These are phyloP conservation scores for Hypanus sabinus DNA, from an alignment of 2,113 vertebrate species.

Conservation along the genomic window DNA sequence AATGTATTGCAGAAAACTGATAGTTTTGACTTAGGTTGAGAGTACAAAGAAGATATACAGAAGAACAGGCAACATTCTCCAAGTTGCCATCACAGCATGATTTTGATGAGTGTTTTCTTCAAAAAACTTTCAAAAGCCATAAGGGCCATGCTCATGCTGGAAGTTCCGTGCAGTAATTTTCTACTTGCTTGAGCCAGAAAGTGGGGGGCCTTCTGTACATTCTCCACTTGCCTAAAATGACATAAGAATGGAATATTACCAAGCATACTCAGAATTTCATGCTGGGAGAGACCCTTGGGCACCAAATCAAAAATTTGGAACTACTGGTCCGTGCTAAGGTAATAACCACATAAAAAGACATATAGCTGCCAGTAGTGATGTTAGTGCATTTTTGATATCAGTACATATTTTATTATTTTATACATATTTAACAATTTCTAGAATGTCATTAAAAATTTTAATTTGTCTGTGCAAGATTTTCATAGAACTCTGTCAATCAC, in stretches of 20 bases:
- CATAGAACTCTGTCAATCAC: neutral
- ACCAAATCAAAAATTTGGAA: neutral
- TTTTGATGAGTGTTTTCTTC: constrained; percentile 15
- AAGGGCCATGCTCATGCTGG: neutral
- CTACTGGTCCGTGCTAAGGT: neutral
- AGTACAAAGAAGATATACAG: neutral
- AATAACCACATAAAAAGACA: neutral
- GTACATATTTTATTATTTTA: neutral
- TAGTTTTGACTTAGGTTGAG: neutral
- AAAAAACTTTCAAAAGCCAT: neutral
- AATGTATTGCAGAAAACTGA: neutral
- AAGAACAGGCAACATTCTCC: neutral
- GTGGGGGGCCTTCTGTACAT: constrained; percentile 19
- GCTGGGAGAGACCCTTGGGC: neutral
- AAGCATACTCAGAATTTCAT: constrained; percentile 22
- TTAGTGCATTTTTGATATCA: neutral
- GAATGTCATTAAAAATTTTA: neutral
- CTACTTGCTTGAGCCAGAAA: constrained; percentile 2
- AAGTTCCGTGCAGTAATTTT: neutral
- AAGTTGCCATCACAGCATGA: neutral
- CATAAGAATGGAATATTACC: constrained; percentile 6
- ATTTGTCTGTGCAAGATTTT: neutral
- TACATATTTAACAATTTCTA: neutral
- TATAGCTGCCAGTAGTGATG: neutral
- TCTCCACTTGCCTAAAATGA: neutral